Evolutionary conservation across 2,797 vertebrate genomes (phyloP).

Genomic region (Liasis olivaceus): DNA sequence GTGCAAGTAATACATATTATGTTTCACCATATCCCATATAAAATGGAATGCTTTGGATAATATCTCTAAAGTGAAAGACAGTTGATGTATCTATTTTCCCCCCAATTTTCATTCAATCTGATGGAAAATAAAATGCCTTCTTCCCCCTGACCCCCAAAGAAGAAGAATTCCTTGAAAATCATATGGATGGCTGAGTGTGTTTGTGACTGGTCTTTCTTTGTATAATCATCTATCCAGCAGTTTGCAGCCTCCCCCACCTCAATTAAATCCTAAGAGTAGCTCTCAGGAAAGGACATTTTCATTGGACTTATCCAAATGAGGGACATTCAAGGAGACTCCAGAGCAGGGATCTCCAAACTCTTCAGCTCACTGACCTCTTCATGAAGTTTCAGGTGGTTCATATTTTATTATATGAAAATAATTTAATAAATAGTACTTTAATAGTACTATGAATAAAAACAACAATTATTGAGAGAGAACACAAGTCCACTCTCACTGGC

Average conservation of each 20-base stretch:
- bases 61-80: not conserved
- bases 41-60: not conserved
- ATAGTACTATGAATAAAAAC: not conserved
- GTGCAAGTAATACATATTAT: not conserved
- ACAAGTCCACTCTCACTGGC: not conserved
- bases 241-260: not conserved
- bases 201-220: not conserved
- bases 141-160: not conserved
- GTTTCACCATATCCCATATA: not conserved
- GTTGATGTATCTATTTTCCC: not conserved
- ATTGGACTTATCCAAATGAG: not conserved
- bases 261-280: not conserved
- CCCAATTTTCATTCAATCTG: not conserved
- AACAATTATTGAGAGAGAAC: not conserved
- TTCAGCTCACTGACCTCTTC: not conserved
- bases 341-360: not conserved
- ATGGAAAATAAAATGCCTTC: not conserved
- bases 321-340: not conserved
- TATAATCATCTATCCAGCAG: not conserved
- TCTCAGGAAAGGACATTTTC: not conserved
- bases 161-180: not conserved
- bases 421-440: not conserved
- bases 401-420: not conserved
- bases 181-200: not conserved
- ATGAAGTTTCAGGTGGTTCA: not conserved